These are phyloP conservation scores for Dryobotodes eremita DNA, from an alignment of 2,888 invertebrate species.

Conservation along the genomic window DNA sequence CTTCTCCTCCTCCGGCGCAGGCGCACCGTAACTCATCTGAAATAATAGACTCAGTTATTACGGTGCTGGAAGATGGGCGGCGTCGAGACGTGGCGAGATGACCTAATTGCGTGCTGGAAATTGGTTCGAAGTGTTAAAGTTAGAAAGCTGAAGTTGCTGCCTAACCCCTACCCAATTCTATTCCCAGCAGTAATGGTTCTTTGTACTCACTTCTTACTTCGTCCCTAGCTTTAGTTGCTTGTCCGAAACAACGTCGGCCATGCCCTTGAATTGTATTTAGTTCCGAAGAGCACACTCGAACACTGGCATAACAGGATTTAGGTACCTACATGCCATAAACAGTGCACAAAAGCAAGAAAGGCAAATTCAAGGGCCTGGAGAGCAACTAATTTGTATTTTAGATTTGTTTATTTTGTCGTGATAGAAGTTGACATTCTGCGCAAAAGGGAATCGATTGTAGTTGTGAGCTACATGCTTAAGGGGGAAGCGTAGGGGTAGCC, in stretches of 20 bases:
- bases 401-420: neutral
- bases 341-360: constrained; percentile 4
- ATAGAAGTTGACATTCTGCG: neutral
- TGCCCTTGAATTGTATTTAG: constrained; percentile 25
- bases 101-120: no score
- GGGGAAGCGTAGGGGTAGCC: no score
- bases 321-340: neutral
- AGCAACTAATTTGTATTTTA: neutral
- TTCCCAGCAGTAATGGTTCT: neutral
- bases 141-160: no score
- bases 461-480: neutral
- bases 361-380: neutral
- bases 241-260: constrained; percentile 19
- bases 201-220: constrained; percentile 10
- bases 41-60: constrained; percentile 17
- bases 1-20: constrained; percentile 78
- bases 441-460: neutral
- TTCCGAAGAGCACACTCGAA: constrained; percentile 1
- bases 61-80: no score
- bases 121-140: neutral
- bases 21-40: constrained; percentile 76
- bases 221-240: constrained; percentile 3
- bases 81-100: neutral
- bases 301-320: constrained; percentile 2
- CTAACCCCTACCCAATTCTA: neutral